Evolutionary conservation across 2,113 vertebrate genomes (phyloP).

Genomic region (Bos javanicus): DNA sequence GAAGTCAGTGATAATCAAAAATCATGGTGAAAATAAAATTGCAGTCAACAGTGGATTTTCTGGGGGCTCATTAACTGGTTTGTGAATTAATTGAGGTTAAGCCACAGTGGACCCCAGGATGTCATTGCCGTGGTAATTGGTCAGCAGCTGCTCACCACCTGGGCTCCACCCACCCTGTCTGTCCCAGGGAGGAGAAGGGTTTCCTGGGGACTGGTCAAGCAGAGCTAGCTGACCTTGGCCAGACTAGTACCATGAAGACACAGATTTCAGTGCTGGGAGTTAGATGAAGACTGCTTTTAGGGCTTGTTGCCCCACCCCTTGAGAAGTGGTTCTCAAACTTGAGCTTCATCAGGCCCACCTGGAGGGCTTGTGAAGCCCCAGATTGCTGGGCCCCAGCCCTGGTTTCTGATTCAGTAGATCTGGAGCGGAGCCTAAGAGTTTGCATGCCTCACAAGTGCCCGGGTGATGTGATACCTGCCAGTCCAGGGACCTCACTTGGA

Average conservation of each 20-base stretch:
- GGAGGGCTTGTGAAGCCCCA: too few species aligned
- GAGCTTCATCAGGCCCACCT: neutral
- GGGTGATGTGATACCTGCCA: neutral
- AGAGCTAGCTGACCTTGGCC: neutral
- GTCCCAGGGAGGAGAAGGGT: neutral
- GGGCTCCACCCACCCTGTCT: neutral
- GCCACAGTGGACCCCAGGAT: neutral
- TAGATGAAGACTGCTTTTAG: neutral
- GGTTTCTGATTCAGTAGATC: neutral
- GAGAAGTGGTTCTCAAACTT: neutral
- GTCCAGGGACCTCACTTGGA: neutral
- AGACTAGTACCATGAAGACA: neutral
- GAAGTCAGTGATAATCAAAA: constrained; percentile 65
- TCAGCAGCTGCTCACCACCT: neutral
- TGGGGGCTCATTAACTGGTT: constrained; percentile 4
- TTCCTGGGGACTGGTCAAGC: neutral
- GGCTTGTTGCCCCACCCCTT: neutral
- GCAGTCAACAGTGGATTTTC: constrained; percentile 41
- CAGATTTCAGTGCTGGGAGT: neutral
- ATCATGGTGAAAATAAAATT: constrained; percentile 50
- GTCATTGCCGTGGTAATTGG: neutral
- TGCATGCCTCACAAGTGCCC: neutral
- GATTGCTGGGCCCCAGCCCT: neutral
- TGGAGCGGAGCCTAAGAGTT: neutral
- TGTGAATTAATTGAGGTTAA: constrained; percentile 29